Conservation (phyloP, 2,797 vertebrate species). For the Holocentrus rufus region DNA sequence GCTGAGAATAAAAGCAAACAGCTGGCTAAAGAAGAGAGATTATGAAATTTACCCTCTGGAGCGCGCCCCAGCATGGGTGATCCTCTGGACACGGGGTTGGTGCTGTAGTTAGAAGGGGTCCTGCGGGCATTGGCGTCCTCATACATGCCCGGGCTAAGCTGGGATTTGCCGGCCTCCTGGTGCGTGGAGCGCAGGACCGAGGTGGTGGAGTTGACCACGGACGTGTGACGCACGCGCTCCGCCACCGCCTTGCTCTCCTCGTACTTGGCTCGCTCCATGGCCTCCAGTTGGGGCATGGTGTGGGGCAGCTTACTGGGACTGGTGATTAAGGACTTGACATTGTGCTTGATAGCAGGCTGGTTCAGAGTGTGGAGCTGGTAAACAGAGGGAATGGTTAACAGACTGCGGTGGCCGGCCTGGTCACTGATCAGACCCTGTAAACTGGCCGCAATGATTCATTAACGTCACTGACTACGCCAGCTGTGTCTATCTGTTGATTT, state of each 20-base stretch:
- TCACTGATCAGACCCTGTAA: too few species aligned
- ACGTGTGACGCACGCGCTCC: constrained; percentile 88
- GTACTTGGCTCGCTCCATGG: constrained; percentile 90
- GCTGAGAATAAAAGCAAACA: not conserved
- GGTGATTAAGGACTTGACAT: constrained; percentile 97
- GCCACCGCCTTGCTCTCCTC: constrained; percentile 89
- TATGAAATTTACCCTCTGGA: constrained; percentile 84
- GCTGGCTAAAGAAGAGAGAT: constrained; percentile 7
- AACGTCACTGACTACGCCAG: not conserved
- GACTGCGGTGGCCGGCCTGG: not conserved
- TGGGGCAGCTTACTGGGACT: constrained; percentile 90
- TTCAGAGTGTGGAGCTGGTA: constrained; percentile 86
- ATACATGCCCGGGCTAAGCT: constrained; percentile 96
- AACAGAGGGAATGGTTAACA: constrained; percentile 66
- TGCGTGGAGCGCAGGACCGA: constrained; percentile 96
- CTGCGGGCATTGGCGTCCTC: constrained; percentile 92
- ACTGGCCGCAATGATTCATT: not conserved
- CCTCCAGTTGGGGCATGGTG: constrained; percentile 87
- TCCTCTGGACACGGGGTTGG: constrained; percentile 89
- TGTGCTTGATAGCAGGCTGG: constrained; percentile 96
- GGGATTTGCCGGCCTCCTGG: constrained; percentile 90
- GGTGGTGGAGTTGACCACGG: constrained; percentile 93
- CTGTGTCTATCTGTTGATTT: not conserved
- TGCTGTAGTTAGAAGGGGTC: constrained; percentile 92
- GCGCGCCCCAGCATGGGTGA: constrained; percentile 91